Evolutionary conservation across 1,140 invertebrate genomes (phyloP), one percentile per base, ranked within the genome.

Genomic region (Theocolax elegans): DNA sequence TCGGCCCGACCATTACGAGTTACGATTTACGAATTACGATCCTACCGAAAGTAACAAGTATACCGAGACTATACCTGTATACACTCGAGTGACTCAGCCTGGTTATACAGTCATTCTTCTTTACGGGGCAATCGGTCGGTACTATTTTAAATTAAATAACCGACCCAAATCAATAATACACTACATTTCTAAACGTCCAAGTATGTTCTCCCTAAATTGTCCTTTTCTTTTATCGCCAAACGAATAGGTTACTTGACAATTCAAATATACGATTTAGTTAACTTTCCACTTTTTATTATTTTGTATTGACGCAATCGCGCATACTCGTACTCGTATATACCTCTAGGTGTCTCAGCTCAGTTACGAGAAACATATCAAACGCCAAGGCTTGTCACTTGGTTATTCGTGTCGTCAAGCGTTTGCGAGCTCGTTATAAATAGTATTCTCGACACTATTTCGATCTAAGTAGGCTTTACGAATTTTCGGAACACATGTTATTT

Each of bases 1-100:
- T n/a, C 67, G 68, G 46, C 59, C 35, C 60, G 69, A 65, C 70
- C 72, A 75, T 76, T 74, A 76, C 72, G 67, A 76, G 72, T 74
- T 74, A 73, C 75, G 73, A 73, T 59, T 72, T 71, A 71, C 62
- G 56, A 75, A 76, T 76, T 75, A 74, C 66, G 72, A 76, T 69
- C 35, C 74, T 70, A 63, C 71, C 15, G 1, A 25, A 54, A 54
- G 70, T 71, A 67, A 75, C 60, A 35, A 10, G 8, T 23, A 49
- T 6, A 17, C 12, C n/a, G 1, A 12, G 3, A 12, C 9, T n/a
- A n/a, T n/a, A n/a, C 3, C 3, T 21, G 3, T 9, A 9, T 15
- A 48, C 7, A 48, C 17, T 3, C 9, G 44, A 48, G 17, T 3
- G 21, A 9, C 10, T 9, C 2, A 48, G 17, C n/a, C 2, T 4